phyloP scores from a whole-genome alignment of 1,140 invertebrate species.

The Camponotus pennsylvanicus region DNA sequence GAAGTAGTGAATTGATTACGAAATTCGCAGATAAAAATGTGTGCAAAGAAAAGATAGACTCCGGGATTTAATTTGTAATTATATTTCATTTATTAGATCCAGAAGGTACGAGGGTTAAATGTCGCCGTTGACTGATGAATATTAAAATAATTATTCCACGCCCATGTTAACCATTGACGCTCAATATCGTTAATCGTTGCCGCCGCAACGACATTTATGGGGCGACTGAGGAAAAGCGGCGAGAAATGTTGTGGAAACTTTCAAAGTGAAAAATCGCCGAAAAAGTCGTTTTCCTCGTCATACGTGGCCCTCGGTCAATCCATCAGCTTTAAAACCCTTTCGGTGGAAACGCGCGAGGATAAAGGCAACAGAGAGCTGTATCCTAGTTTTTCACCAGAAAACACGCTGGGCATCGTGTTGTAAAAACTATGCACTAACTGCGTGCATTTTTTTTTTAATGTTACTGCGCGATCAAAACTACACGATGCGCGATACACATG shows the following conservation, averaged over 20 bases:
- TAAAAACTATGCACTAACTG: not conserved
- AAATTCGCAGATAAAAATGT: not conserved
- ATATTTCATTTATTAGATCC: not conserved
- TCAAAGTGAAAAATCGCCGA: constrained; percentile 2
- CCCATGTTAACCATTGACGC: not conserved
- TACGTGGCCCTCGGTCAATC: constrained; percentile 9
- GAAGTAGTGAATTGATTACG: not conserved
- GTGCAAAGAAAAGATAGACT: not conserved
- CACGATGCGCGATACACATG: not conserved
- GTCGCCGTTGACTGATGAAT: not conserved
- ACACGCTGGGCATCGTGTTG: constrained; percentile 29
- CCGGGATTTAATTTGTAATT: not conserved
- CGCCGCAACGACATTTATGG: not conserved
- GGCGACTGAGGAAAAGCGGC: too few species aligned
- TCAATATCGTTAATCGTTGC: not conserved
- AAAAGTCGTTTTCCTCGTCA: constrained; percentile 22
- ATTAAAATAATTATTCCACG: constrained; percentile 31
- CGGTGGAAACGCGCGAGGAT: not conserved
- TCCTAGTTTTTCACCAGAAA: constrained; percentile 17
- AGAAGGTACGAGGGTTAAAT: not conserved
- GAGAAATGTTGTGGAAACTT: not conserved
- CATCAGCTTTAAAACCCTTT: constrained; percentile 44
- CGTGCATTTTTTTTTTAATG: constrained; percentile 2
- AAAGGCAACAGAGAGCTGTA: constrained; percentile 12
- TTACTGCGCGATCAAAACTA: constrained; percentile 37